Evolutionary conservation across 1,140 invertebrate genomes (phyloP).

Genomic region (Cydia fagiglandana): DNA sequence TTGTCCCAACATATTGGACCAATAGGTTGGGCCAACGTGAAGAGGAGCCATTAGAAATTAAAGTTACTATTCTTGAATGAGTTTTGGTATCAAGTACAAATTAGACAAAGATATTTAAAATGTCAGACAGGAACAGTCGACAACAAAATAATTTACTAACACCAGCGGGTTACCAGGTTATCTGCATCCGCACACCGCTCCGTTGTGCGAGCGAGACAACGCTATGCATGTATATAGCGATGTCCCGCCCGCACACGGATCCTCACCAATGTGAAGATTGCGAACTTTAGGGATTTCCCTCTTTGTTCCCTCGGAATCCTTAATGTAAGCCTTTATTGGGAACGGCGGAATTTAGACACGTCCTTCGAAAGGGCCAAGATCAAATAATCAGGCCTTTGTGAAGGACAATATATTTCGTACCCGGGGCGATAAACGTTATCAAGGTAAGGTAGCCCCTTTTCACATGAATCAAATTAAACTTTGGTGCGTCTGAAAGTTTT

Average conservation of each 20-base stretch:
- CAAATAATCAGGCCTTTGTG: constrained; percentile 18
- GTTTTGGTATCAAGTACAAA: no score
- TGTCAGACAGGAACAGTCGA: neutral
- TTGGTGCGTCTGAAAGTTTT: neutral
- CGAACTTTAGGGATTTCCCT: constrained; percentile 2
- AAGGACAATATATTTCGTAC: constrained; percentile 10
- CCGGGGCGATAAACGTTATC: constrained; percentile 15
- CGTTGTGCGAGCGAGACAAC: no score
- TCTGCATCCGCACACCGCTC: no score
- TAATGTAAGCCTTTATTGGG: constrained; percentile 17
- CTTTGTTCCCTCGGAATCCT: constrained; percentile 9
- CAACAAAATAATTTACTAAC: neutral
- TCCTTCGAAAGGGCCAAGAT: constrained; percentile 6
- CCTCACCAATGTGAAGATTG: neutral
- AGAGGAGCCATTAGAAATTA: no score
- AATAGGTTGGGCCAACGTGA: no score
- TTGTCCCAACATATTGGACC: no score
- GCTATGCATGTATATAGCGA: no score
- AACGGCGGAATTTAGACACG: constrained; percentile 7
- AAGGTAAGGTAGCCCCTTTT: neutral
- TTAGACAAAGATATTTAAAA: no score
- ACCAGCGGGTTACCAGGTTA: neutral
- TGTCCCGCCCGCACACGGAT: no score
- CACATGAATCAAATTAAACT: constrained; percentile 13
- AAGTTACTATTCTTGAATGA: no score